phyloP scores from a whole-genome alignment of 2,888 invertebrate species.

The Nineta flava region DNA sequence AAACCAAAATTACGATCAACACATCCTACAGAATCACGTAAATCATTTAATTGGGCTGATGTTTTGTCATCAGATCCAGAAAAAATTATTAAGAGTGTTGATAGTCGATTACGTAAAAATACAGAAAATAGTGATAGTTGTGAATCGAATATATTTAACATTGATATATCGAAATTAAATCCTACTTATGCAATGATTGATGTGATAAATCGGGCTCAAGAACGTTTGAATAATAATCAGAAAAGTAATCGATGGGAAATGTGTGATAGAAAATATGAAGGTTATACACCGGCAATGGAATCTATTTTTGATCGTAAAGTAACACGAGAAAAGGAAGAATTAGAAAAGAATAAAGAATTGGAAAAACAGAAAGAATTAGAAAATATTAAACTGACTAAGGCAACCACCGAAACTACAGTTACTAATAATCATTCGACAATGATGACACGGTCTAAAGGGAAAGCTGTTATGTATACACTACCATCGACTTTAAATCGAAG shows the following conservation, averaged over 20 bases:
- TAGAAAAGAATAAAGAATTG: no score
- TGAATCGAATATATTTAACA: constrained; percentile 28
- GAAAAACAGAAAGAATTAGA: no score
- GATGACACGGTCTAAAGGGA: no score
- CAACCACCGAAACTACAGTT: no score
- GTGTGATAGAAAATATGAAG: constrained; percentile 18
- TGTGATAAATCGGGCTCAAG: constrained; percentile 43
- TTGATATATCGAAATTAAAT: constrained; percentile 33
- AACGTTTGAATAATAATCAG: constrained; percentile 25
- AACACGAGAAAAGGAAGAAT: constrained; percentile 27
- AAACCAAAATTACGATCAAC: constrained; percentile 30
- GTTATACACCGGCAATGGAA: constrained; percentile 41
- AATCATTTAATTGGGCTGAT: constrained; percentile 46
- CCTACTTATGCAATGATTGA: constrained; percentile 60
- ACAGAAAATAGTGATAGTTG: constrained; percentile 26
- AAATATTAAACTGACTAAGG: neutral
- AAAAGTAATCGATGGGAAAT: neutral
- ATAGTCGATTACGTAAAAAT: constrained; percentile 24
- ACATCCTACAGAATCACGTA: constrained; percentile 11
- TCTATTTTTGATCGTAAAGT: constrained; percentile 32
- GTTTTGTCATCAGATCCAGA: constrained; percentile 49
- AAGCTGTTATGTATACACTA: no score
- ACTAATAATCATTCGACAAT: no score
- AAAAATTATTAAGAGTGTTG: constrained; percentile 31
- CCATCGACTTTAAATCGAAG: no score